phyloP scores from a whole-genome alignment of 92 coral and sea anemone species.

The Bergia puertoricense region DNA sequence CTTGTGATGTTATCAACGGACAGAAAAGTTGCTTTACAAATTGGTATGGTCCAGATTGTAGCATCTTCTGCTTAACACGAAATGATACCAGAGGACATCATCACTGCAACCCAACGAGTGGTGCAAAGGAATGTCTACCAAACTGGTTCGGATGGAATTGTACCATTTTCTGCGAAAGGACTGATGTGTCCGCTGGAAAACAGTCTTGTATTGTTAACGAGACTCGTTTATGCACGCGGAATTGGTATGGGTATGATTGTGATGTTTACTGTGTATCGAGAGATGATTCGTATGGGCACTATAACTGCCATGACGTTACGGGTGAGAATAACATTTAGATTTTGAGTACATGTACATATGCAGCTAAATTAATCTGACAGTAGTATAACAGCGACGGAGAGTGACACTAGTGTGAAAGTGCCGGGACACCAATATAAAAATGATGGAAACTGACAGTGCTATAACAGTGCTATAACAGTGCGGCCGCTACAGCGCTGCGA shows the following conservation, averaged over 20 bases:
- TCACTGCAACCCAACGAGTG: constrained; percentile 55
- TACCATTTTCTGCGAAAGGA: constrained; percentile 48
- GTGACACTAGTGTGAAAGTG: background rate
- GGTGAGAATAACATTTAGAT: background rate
- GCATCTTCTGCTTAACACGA: constrained; percentile 43
- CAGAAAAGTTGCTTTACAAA: constrained; percentile 61
- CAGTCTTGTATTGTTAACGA: constrained; percentile 54
- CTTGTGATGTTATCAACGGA: constrained; percentile 48
- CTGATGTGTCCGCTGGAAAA: constrained; percentile 54
- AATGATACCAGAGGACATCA: constrained; percentile 62
- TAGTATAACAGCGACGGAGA: background rate
- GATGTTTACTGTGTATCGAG: constrained; percentile 35
- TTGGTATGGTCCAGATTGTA: constrained; percentile 80
- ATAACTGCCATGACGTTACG: constrained; percentile 21
- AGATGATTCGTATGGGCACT: constrained; percentile 40
- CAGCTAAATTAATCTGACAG: background rate
- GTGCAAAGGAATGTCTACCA: constrained; percentile 64
- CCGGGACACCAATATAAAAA: no score
- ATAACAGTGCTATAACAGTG: no score
- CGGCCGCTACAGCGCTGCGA: background rate
- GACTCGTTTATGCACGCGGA: constrained; percentile 35
- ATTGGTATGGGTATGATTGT: constrained; percentile 56
- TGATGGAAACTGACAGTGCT: background rate
- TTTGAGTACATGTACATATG: background rate
- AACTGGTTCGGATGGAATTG: constrained; percentile 85